Conservation (phyloP, 2,888 invertebrate genomes). For the Torymus auratus region DNA sequence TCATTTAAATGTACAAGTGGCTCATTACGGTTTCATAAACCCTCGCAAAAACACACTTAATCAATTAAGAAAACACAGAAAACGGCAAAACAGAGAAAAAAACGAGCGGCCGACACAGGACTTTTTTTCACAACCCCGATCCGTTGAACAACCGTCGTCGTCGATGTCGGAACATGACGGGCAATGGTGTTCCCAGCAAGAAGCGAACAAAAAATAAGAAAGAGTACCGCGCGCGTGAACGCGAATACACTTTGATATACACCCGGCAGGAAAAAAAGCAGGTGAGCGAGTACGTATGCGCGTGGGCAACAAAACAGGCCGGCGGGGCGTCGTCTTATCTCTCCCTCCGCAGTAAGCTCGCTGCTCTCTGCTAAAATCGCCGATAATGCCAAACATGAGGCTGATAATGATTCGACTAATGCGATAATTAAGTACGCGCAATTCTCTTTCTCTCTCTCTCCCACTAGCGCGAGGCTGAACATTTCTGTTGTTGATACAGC, state of each 20-base stretch:
- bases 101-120: background rate
- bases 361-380: constrained; percentile 10
- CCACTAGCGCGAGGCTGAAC: background rate
- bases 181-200: background rate
- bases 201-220: background rate
- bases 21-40: no score
- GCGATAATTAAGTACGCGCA: constrained; percentile 38
- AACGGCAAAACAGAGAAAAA: background rate
- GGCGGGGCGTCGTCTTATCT: constrained; percentile 23
- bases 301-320: constrained; percentile 14
- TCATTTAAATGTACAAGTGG: no score
- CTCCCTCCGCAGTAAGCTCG: constrained; percentile 1
- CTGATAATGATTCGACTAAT: constrained; percentile 48
- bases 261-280: constrained; percentile 19
- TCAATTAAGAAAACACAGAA: background rate
- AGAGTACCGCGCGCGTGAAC: background rate
- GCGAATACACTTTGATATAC: constrained; percentile 5
- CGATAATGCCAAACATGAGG: constrained; percentile 38
- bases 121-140: background rate
- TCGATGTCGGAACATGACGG: constrained; percentile 22
- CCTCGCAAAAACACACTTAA: background rate
- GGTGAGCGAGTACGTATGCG: background rate
- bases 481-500: constrained; percentile 32
- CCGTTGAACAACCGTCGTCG: background rate
- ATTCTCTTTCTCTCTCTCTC: background rate